These are phyloP conservation scores for Musca vetustissima DNA, from an alignment of 1,140 invertebrate genomes.

Conservation along the genomic window DNA sequence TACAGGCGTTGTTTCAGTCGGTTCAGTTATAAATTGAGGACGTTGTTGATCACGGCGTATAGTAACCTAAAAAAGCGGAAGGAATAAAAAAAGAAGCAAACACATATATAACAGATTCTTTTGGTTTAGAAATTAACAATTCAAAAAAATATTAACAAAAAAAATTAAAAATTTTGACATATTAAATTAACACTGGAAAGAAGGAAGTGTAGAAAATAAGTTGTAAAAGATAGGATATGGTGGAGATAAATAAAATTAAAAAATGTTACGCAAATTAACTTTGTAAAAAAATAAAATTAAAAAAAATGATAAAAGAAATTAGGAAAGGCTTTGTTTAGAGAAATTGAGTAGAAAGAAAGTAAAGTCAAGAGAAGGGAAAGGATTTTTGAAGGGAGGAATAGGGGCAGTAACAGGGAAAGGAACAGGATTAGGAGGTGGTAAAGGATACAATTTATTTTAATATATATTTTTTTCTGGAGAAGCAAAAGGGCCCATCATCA, in stretches of 20 bases:
- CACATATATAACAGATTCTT: constrained; percentile 16
- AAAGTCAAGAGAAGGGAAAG: too few species aligned
- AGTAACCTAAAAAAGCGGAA: constrained; percentile 52
- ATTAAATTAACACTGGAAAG: neutral
- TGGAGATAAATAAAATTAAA: too few species aligned
- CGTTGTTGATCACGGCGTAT: constrained; percentile 51
- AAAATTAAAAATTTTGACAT: neutral
- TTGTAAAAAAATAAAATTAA: constrained; percentile 1
- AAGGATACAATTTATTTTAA: too few species aligned
- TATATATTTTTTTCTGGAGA: too few species aligned
- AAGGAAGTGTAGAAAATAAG: neutral
- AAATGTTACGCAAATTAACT: neutral
- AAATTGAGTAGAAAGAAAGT: too few species aligned
- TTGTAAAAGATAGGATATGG: neutral
- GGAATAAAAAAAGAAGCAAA: constrained; percentile 53
- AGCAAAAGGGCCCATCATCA: too few species aligned
- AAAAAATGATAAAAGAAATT: neutral
- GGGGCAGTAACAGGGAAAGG: too few species aligned
- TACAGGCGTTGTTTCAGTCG: constrained; percentile 57
- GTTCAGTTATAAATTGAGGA: constrained; percentile 51
- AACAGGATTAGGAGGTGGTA: too few species aligned
- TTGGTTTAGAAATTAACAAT: constrained; percentile 4
- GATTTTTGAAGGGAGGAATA: too few species aligned
- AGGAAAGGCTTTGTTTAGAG: too few species aligned
- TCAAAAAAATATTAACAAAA: neutral